Percentiles rank a stretch among this genome's conserved stretches.
These are phyloP conservation scores for Saccopteryx bilineata DNA, from an alignment of 2,113 vertebrate species.

Conservation along the genomic window DNA sequence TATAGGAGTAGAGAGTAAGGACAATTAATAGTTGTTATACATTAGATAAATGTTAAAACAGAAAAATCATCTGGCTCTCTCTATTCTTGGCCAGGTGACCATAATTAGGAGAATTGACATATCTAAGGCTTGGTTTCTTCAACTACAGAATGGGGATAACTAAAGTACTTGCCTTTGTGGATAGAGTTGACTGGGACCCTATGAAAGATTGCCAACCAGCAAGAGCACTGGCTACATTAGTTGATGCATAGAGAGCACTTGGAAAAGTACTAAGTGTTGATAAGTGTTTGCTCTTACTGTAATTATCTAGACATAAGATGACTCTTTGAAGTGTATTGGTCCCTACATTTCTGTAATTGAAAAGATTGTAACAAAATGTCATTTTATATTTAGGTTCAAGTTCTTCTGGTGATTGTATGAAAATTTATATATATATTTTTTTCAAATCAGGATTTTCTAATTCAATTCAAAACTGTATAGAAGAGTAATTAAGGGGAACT, in stretches of 20 bases:
- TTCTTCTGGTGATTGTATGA: not conserved
- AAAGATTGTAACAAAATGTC: not conserved
- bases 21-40: not conserved
- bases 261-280: not conserved
- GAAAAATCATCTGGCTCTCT: not conserved
- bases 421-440: not conserved
- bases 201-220: not conserved
- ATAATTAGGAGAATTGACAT: not conserved
- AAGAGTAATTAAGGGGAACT: not conserved
- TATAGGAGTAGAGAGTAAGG: not conserved
- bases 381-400: not conserved
- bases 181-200: not conserved
- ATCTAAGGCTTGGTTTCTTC: not conserved
- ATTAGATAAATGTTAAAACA: not conserved
- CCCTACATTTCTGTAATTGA: not conserved
- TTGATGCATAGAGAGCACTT: not conserved
- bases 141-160: not conserved
- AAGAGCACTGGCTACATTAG: not conserved
- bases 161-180: not conserved
- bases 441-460: slow-evolving; percentile 19
- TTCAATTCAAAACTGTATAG: not conserved
- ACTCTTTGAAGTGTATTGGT: not conserved
- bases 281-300: not conserved
- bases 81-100: not conserved
- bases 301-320: not conserved